Percentiles rank a stretch among this genome's conserved stretches.
These are phyloP conservation scores for Lithophane leautieri DNA, from an alignment of 2,888 invertebrate species.

Conservation along the genomic window DNA sequence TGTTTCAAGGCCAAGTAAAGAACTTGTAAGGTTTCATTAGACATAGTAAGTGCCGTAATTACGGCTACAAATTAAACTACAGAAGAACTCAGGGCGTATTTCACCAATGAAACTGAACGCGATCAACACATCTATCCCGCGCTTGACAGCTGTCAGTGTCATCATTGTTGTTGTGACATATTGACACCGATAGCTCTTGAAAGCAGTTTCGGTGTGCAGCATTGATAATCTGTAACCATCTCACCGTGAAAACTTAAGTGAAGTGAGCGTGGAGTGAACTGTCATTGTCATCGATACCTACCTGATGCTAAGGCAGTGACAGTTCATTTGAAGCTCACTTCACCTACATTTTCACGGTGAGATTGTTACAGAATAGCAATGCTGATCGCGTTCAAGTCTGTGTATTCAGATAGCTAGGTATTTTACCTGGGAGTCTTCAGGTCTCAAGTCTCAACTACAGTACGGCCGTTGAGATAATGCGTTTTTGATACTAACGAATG, in stretches of 20 bases:
- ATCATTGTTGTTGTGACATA: background rate
- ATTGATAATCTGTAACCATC: too few species aligned
- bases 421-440: background rate
- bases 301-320: too few species aligned
- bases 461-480: too few species aligned
- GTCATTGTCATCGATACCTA: too few species aligned
- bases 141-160: background rate
- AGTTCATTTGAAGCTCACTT: too few species aligned
- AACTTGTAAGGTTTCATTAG: slow-evolving; percentile 1
- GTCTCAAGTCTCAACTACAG: too few species aligned
- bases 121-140: background rate
- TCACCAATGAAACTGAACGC: background rate
- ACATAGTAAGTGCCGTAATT: too few species aligned
- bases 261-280: too few species aligned
- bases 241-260: too few species aligned
- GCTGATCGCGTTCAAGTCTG: background rate
- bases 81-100: background rate
- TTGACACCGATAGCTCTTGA: background rate
- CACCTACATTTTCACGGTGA: too few species aligned
- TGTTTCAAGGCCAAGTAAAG: background rate
- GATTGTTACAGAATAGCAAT: too few species aligned
- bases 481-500: too few species aligned
- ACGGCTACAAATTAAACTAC: background rate
- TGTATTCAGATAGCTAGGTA: background rate
- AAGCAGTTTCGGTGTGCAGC: background rate